phyloP scores from a whole-genome alignment of 2,888 invertebrate genomes.

The Eucera pruinosa region DNA sequence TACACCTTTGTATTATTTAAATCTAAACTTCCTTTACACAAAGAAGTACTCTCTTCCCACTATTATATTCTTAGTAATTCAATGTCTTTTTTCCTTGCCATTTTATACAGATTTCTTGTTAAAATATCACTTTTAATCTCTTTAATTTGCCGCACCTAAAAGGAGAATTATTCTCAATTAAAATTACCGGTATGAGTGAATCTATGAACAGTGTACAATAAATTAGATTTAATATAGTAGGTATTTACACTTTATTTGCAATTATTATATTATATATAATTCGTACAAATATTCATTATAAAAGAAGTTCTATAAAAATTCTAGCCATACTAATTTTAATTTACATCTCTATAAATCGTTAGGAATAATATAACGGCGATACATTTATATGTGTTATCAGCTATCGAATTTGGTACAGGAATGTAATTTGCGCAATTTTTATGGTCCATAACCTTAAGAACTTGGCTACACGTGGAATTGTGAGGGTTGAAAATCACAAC shows the following conservation, averaged over 20 bases:
- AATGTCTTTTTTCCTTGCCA: conserved; percentile 64
- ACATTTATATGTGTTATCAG: background rate
- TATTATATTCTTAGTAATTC: conserved; percentile 30
- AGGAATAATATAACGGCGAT: background rate
- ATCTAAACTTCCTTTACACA: conserved; percentile 46
- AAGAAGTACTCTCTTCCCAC: conserved; percentile 48
- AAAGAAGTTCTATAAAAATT: background rate
- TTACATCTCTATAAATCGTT: background rate
- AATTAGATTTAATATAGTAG: background rate
- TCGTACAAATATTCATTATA: background rate
- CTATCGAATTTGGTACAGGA: no score
- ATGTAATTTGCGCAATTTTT: conserved; percentile 46
- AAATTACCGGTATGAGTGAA: background rate
- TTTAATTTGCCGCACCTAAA: conserved; percentile 48
- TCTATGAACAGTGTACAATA: no score
- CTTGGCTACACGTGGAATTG: conserved; percentile 28
- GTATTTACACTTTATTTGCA: background rate
- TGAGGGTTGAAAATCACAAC: background rate
- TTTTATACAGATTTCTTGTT: conserved; percentile 48
- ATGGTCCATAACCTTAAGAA: conserved; percentile 50
- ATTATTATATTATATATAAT: background rate
- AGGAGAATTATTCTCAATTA: conserved; percentile 1
- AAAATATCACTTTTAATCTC: conserved; percentile 47
- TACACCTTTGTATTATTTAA: conserved; percentile 41
- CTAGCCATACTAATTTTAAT: background rate